Percentiles rank a stretch among this genome's conserved stretches.
Conservation (phyloP, 1,140 invertebrate genomes). For the Choristoneura fumiferana region DNA sequence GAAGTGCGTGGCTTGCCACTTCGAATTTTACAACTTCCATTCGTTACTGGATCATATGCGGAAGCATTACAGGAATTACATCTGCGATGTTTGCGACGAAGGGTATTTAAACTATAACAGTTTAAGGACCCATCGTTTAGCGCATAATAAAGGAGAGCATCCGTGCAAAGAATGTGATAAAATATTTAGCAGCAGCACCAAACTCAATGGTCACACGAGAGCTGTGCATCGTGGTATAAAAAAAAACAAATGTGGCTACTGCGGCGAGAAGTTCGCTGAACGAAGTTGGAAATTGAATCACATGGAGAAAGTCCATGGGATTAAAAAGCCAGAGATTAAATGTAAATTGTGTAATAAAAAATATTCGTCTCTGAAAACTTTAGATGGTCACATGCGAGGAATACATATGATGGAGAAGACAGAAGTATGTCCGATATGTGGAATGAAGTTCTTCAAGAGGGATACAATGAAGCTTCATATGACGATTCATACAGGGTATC, state of each 20-base stretch:
- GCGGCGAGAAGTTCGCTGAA: constrained; percentile 48
- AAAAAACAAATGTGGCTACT: constrained; percentile 46
- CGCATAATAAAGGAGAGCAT: constrained; percentile 41
- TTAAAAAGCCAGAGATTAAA: constrained; percentile 42
- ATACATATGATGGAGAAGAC: constrained; percentile 51
- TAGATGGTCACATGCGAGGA: constrained; percentile 49
- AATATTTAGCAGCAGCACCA: constrained; percentile 38
- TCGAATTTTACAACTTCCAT: not conserved
- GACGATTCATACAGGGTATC: constrained; percentile 81
- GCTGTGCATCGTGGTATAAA: constrained; percentile 45
- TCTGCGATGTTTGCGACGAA: constrained; percentile 5
- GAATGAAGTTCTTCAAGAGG: constrained; percentile 33
- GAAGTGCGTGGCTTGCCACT: not conserved
- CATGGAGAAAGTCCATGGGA: constrained; percentile 48
- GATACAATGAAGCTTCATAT: constrained; percentile 56
- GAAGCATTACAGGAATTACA: constrained; percentile 17
- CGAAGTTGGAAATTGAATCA: constrained; percentile 54
- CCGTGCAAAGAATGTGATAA: constrained; percentile 48
- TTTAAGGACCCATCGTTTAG: constrained; percentile 37
- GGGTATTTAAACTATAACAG: constrained; percentile 43
- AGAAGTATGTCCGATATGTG: constrained; percentile 51
- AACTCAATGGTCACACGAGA: constrained; percentile 42
- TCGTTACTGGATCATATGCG: constrained; percentile 21
- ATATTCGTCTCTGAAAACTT: constrained; percentile 39
- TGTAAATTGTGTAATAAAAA: constrained; percentile 52